Percentiles rank a stretch among this genome's conserved stretches.
Conservation (phyloP, 1,140 invertebrate genomes). For the Pogonomyrmex californicus region DNA sequence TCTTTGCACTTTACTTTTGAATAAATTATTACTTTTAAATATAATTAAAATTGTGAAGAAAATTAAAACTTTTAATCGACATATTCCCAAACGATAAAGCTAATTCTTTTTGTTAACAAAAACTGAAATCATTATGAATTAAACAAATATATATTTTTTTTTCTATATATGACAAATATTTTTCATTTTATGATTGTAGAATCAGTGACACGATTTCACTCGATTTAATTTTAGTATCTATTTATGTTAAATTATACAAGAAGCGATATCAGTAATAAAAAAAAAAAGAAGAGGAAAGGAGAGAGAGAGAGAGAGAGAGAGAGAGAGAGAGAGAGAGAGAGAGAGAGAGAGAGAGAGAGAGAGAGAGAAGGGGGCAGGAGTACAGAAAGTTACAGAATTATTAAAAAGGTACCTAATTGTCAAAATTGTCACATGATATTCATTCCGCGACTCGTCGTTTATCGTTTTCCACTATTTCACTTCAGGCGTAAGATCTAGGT, state of each 20-base stretch:
- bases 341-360: not conserved
- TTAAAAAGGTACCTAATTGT: not conserved
- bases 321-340: not conserved
- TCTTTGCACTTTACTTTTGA: not conserved
- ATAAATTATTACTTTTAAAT: not conserved
- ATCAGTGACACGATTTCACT: not conserved
- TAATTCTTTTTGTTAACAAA: not conserved
- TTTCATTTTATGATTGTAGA: not conserved
- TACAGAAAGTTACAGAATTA: not conserved
- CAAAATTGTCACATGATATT: not conserved
- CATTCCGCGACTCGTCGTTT: not conserved
- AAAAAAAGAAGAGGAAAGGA: not conserved
- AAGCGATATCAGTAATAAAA: not conserved
- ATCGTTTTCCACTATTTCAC: not conserved
- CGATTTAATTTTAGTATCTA: not conserved
- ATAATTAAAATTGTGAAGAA: not conserved
- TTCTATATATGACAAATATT: not conserved
- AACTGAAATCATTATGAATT: not conserved
- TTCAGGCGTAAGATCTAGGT: not conserved
- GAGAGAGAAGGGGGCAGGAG: not conserved
- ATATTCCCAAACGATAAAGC: not conserved
- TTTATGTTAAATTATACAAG: not conserved
- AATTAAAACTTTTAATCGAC: not conserved
- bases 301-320: conserved; percentile 1
- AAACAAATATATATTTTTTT: not conserved